Evolutionary conservation across 2,797 vertebrate species (phyloP), one percentile per base, ranked within the genome.

Genomic region (Esox masquinongy): DNA sequence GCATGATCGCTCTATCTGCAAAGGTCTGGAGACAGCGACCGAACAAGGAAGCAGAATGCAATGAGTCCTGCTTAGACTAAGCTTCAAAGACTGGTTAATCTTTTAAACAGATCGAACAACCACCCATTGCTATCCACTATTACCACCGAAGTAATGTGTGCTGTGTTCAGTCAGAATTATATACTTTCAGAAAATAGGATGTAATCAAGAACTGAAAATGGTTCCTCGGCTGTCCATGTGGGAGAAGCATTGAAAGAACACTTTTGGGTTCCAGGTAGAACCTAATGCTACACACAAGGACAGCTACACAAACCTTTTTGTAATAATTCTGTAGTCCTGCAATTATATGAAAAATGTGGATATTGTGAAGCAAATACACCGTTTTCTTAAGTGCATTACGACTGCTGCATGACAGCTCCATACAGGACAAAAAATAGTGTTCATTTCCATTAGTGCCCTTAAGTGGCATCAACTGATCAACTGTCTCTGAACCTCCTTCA

Each of bases 81-180:
- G 89, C 92, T 86, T 1, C 56, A 68, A 74, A 47, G 76, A 26
- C 75, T 72, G 75, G 76, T 74, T 93, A 93, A 93, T 93, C 93
- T 88, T 82, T 85, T 82, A 78, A 86, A 84, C 82, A 74, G 79
- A 8, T 81, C 75, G 88, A 88, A 93, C 34, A 39, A 6, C 53
- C 39, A 43, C 71, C 68, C 14, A 8, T 47, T 47, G 3, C 43
- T 47, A 39, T 22, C 71, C 34, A 61, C 53, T 53, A 71, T 26
- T 80, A 72, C 77, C 74, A 68, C 61, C 53, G 11, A 68, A 6
- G 69, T 75, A 43, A 63, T 34, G 11, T 26, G 22, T 34, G 76
- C 29, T 39, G 71, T 16, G n/a, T 19, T 53, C 12, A n/a, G 49
- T 34, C n/a, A 53, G 26, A 34, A 19, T 31, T 36, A 34, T 56